Evolutionary conservation across 2,113 vertebrate species (phyloP).

Genomic region (Alligator sinensis): DNA sequence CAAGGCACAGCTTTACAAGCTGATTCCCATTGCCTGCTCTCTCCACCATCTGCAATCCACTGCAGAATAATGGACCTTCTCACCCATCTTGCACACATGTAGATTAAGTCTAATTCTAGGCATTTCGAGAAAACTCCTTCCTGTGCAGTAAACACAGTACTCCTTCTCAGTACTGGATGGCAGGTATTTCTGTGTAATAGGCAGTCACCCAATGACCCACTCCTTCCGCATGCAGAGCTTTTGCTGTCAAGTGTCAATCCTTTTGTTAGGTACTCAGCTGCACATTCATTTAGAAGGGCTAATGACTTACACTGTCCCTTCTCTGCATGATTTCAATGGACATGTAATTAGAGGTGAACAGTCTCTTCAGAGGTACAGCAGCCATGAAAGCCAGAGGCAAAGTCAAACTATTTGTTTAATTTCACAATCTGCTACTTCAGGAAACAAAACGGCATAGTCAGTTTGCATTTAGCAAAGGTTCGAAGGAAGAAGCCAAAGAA

Average conservation of each 20-base stretch:
- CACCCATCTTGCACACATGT: background rate
- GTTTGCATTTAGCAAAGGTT: background rate
- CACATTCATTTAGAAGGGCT: slow-evolving; percentile 59
- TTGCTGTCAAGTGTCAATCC: slow-evolving; percentile 49
- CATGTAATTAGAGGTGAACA: slow-evolving; percentile 61
- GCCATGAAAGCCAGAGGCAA: slow-evolving; percentile 24
- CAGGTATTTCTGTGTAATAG: slow-evolving; percentile 46
- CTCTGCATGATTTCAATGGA: slow-evolving; percentile 31
- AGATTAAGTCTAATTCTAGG: background rate
- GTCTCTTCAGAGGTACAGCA: background rate
- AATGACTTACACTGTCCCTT: slow-evolving; percentile 56
- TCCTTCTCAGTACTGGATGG: background rate
- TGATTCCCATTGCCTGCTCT: fast-evolving
- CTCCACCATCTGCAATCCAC: background rate
- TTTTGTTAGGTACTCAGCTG: slow-evolving; percentile 48
- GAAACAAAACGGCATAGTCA: slow-evolving; percentile 5
- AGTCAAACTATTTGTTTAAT: slow-evolving; percentile 51
- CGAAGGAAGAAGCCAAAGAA: background rate
- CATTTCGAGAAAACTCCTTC: background rate
- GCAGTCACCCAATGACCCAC: slow-evolving; percentile 15
- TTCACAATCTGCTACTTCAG: background rate
- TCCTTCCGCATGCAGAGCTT: background rate
- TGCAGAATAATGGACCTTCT: background rate
- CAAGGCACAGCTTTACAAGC: fast-evolving
- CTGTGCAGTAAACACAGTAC: background rate